Base-by-base conservation (phyloP, 1,140 invertebrate species). In the Aphelenchoides besseyi region DNA sequence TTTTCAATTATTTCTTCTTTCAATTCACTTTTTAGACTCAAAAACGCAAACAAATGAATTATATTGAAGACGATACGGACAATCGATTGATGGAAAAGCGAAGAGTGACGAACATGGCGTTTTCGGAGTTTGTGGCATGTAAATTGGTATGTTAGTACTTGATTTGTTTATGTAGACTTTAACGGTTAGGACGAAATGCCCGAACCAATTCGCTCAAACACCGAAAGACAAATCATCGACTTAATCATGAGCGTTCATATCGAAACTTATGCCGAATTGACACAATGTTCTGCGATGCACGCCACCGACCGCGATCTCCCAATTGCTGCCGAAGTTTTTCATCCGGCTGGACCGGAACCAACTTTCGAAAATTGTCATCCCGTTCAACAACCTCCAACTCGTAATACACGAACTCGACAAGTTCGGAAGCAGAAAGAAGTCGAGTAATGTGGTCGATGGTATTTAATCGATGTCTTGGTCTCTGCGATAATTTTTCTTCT, bases 91-190 rank as follows among this genome's bases (percentile, higher is more conserved):
- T 66, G 16, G 63, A 66, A 8, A 66, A 66, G 30, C 30, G 63
- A 33, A 16, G 32, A 16, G 63, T 66, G 16, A 66, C 63, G 1
- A 66, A 66, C 63, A 18, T 36, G 26, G 63, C 63, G 26, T 66
- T 66, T 53, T 16, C 63, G n/a, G 63, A 66, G 16, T 66, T 66
- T 53, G 63, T 66, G 16, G 63, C 63, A 23, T 66, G 63, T 53
- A 66, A 66, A 53, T 53, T 66, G 30, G 55, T 41, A 41, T 8
- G 37, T 41, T 41, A n/a, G 5, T 41, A 8, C n/a, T 41, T 5
- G 5, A n/a, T 41, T n/a, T n/a, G n/a, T n/a, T n/a, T n/a, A n/a
- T n/a, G n/a, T n/a, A n/a, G 37, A 41, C n/a, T 41, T 41, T 41
- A 41, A 41, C 37, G n/a, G 37, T 41, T 8, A 41, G 37, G 55